These are phyloP conservation scores for Pocillopora grandis DNA, from an alignment of 92 coral and sea anemone species.

Conservation along the genomic window DNA sequence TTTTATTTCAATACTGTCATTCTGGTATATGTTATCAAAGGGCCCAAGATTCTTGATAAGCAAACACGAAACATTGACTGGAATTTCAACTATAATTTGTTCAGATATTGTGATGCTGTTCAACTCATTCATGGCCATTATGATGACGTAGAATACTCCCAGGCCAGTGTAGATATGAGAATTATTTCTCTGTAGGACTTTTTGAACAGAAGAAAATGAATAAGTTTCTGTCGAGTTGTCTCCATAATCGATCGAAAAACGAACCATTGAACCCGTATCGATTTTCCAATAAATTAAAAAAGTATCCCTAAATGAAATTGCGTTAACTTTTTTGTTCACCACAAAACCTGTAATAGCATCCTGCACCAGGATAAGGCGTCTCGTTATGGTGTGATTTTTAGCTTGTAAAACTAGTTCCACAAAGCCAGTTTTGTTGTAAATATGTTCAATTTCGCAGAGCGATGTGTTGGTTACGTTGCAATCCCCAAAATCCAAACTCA, in stretches of 20 bases:
- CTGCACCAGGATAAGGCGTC: constrained; percentile 35
- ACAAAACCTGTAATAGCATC: constrained; percentile 39
- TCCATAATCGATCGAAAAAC: constrained; percentile 41
- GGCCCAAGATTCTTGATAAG: constrained; percentile 41
- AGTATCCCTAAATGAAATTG: constrained; percentile 22
- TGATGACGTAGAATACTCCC: constrained; percentile 44
- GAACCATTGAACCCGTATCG: constrained; percentile 47
- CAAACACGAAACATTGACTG: constrained; percentile 28
- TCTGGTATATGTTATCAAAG: constrained; percentile 57
- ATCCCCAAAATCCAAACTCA: constrained; percentile 61
- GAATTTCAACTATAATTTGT: constrained; percentile 49
- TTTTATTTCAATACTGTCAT: constrained; percentile 40
- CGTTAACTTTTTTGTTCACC: constrained; percentile 5
- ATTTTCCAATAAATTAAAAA: constrained; percentile 53
- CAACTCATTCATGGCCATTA: constrained; percentile 38
- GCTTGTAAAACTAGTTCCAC: constrained; percentile 34
- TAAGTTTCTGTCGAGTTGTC: constrained; percentile 25
- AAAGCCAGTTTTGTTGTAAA: constrained; percentile 51
- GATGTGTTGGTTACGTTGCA: constrained; percentile 35
- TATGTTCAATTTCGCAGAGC: constrained; percentile 56
- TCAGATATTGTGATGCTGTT: constrained; percentile 21
- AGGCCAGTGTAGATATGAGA: constrained; percentile 37
- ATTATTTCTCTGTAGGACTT: constrained; percentile 10
- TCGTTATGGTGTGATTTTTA: constrained; percentile 26
- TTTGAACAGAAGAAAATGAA: constrained; percentile 9